Evolutionary conservation across 2,113 vertebrate species (phyloP).

Genomic region (Corydoras sp.): DNA sequence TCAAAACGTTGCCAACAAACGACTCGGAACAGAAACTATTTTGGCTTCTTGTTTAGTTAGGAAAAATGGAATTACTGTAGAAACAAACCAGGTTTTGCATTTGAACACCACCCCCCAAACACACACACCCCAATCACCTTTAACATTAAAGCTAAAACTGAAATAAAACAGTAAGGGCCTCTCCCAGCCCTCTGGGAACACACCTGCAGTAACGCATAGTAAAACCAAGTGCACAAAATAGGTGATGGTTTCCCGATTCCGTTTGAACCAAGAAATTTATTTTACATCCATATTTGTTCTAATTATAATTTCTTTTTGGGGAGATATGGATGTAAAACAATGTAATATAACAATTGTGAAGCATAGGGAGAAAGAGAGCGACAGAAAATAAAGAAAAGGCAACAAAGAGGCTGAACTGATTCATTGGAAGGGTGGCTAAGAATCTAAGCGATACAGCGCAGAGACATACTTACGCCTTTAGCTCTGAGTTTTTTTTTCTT

Average conservation of each 20-base stretch:
- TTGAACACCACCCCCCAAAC: slow-evolving; percentile 53
- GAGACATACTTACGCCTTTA: slow-evolving; percentile 86
- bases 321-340: slow-evolving; percentile 62
- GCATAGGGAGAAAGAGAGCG: slow-evolving; percentile 11
- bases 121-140: slow-evolving; percentile 40
- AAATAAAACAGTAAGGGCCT: slow-evolving; percentile 52
- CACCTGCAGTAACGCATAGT: slow-evolving; percentile 56
- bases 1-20: slow-evolving; percentile 45
- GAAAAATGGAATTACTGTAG: slow-evolving; percentile 74
- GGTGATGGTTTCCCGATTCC: slow-evolving; percentile 72
- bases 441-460: slow-evolving; percentile 87
- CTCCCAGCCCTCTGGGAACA: slow-evolving; percentile 41
- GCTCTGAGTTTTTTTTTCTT: slow-evolving; percentile 64
- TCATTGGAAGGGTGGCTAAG: slow-evolving; percentile 24
- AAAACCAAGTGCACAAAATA: slow-evolving; percentile 73
- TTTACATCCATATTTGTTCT: slow-evolving; percentile 71
- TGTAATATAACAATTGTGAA: slow-evolving; percentile 12
- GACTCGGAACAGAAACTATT: slow-evolving; percentile 57
- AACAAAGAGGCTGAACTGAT: slow-evolving; percentile 49
- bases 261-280: slow-evolving; percentile 61
- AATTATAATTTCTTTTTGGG: slow-evolving; percentile 60
- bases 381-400: background rate
- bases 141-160: slow-evolving; percentile 76
- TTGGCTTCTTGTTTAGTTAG: slow-evolving; percentile 65
- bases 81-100: slow-evolving; percentile 78